phyloP scores from a whole-genome alignment of 2,888 invertebrate species.

The Tillus elongatus region DNA sequence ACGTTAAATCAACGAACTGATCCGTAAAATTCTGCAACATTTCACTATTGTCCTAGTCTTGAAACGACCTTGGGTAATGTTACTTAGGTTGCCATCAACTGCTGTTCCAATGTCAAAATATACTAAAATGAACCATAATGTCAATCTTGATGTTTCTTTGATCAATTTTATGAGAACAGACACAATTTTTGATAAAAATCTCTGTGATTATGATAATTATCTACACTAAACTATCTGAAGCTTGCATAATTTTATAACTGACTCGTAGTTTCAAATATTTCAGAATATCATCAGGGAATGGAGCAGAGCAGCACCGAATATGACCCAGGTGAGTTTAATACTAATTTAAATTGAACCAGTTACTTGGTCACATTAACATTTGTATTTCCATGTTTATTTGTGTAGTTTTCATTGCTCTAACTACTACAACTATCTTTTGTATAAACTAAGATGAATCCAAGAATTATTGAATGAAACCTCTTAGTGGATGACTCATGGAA shows the following conservation, averaged over 20 bases:
- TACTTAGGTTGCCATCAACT: constrained; percentile 36
- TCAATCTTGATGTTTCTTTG: constrained; percentile 25
- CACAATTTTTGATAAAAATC: neutral
- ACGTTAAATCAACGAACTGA: too few relatives aligned
- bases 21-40: constrained; percentile 29
- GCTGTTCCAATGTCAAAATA: constrained; percentile 26
- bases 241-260: constrained; percentile 3
- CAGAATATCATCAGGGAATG: constrained; percentile 77
- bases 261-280: constrained; percentile 29
- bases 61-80: constrained; percentile 42
- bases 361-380: constrained; percentile 1
- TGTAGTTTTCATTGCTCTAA: neutral
- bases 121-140: constrained; percentile 27
- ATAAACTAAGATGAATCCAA: too few relatives aligned
- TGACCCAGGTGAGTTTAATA: constrained; percentile 68
- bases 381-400: neutral
- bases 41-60: constrained; percentile 39
- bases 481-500: constrained; percentile 29
- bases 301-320: constrained; percentile 71
- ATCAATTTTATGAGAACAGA: constrained; percentile 24
- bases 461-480: constrained; percentile 34
- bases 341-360: too few relatives aligned
- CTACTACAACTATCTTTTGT: constrained; percentile 14
- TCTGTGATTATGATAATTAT: neutral
- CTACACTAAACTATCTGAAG: neutral